Percentiles rank a stretch among this genome's conserved stretches.
Evolutionary conservation across 2,888 invertebrate genomes (phyloP).

Genomic region (Agrilus mali): DNA sequence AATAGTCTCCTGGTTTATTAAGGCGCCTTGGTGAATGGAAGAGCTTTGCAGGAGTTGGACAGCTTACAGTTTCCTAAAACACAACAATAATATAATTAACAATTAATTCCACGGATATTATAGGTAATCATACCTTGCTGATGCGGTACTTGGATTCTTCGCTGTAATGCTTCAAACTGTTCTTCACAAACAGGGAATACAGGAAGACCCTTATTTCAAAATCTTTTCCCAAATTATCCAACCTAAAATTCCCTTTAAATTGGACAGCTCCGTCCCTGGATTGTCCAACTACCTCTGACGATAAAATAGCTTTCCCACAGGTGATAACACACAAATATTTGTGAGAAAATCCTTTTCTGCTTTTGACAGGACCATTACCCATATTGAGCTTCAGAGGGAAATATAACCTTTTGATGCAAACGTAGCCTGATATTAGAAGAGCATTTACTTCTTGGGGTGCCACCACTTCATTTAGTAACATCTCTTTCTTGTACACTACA

Average conservation of each 20-base stretch:
- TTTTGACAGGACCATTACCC: too few relatives aligned
- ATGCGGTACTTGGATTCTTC: constrained; percentile 28
- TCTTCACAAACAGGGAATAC: constrained; percentile 34
- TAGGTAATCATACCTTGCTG: constrained; percentile 14
- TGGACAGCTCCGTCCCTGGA: constrained; percentile 17
- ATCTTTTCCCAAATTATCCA: constrained; percentile 25
- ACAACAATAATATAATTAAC: constrained; percentile 3
- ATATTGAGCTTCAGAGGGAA: too few relatives aligned
- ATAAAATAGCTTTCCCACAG: too few relatives aligned
- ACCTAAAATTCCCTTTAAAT: constrained; percentile 21
- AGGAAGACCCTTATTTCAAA: constrained; percentile 35
- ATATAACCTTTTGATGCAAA: too few relatives aligned
- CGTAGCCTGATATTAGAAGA: too few relatives aligned
- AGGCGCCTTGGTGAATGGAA: constrained; percentile 13
- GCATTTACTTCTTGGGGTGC: too few relatives aligned
- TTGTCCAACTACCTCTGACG: constrained; percentile 4
- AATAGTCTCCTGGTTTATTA: constrained; percentile 11
- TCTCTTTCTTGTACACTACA: too few relatives aligned
- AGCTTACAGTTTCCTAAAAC: constrained; percentile 15
- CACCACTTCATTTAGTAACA: too few relatives aligned
- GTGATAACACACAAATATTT: too few relatives aligned
- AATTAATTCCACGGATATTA: background rate
- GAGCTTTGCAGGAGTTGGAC: constrained; percentile 23
- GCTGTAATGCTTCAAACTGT: constrained; percentile 19
- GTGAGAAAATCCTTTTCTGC: too few relatives aligned